Conservation (phyloP, 2,797 vertebrate species). For the Gallinago nigripennis region DNA sequence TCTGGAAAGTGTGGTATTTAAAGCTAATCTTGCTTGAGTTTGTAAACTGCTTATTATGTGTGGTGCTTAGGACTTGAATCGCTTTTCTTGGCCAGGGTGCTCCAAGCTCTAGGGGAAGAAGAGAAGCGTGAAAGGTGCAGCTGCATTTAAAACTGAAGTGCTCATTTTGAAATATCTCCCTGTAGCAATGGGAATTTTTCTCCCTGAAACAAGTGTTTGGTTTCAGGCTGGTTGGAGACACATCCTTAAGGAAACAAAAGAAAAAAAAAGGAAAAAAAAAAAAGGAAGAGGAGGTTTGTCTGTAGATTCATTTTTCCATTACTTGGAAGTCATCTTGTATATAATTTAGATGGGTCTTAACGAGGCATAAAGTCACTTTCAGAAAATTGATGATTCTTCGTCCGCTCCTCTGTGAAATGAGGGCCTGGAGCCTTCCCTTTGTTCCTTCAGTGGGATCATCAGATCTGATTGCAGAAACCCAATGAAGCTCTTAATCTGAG, state of each 20-base stretch:
- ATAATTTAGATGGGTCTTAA: slow-evolving; percentile 67
- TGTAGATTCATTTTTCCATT: slow-evolving; percentile 60
- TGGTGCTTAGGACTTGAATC: slow-evolving; percentile 35
- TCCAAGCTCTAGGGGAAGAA: slow-evolving; percentile 31
- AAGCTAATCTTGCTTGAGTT: slow-evolving; percentile 43
- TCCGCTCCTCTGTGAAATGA: slow-evolving; percentile 37
- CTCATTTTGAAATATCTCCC: slow-evolving; percentile 32
- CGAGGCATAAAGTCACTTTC: slow-evolving; percentile 63
- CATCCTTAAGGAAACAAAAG: slow-evolving; percentile 22
- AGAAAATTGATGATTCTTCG: slow-evolving; percentile 54
- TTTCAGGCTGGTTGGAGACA: slow-evolving; percentile 42
- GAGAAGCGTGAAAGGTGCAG: slow-evolving; percentile 30
- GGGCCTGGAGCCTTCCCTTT: slow-evolving; percentile 44
- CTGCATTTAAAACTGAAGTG: slow-evolving; percentile 43
- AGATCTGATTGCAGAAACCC: slow-evolving; percentile 31
- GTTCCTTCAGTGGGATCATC: slow-evolving; percentile 39
- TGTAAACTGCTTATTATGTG: slow-evolving; percentile 38
- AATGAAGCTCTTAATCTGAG: slow-evolving; percentile 46
- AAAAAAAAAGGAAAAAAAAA: not conserved
- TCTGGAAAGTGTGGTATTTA: slow-evolving; percentile 29
- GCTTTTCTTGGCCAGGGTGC: slow-evolving; percentile 33
- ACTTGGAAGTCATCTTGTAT: slow-evolving; percentile 62
- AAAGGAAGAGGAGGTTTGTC: not conserved
- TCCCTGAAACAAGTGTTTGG: slow-evolving; percentile 49
- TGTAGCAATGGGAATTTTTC: slow-evolving; percentile 28